Percentiles rank a stretch among this genome's conserved stretches.
Evolutionary conservation across 2,113 vertebrate species (phyloP).

Genomic region (Odocoileus hemionus): DNA sequence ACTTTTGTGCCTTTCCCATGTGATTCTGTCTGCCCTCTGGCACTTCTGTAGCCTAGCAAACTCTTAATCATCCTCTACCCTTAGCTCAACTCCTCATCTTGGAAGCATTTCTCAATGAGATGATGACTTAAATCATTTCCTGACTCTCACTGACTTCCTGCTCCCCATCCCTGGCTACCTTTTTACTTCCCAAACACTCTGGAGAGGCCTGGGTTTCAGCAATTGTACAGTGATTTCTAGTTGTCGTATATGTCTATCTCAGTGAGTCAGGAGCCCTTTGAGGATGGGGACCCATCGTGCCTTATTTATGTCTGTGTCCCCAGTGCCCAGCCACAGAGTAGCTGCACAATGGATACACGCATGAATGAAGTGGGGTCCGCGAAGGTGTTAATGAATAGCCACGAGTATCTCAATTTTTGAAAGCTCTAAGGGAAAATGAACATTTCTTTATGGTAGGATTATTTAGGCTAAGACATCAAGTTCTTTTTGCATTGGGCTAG

Average conservation of each 20-base stretch:
- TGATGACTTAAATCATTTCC: neutral
- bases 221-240: neutral
- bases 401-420: neutral
- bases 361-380: neutral
- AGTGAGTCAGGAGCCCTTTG: neutral
- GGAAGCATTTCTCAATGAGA: slow-evolving; percentile 14
- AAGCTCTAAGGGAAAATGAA: neutral
- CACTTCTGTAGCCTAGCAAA: neutral
- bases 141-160: neutral
- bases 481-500: slow-evolving; percentile 32
- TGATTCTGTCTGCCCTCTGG: neutral
- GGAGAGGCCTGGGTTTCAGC: neutral
- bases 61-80: neutral
- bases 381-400: neutral
- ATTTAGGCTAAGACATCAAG: neutral
- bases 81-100: neutral
- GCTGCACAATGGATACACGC: neutral
- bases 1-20: neutral
- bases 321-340: neutral
- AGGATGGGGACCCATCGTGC: neutral
- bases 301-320: neutral
- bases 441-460: neutral
- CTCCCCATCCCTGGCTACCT: neutral
- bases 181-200: neutral
- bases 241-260: neutral